These are phyloP conservation scores for Eupithecia insigniata DNA, from an alignment of 2,888 invertebrate genomes.

Conservation along the genomic window DNA sequence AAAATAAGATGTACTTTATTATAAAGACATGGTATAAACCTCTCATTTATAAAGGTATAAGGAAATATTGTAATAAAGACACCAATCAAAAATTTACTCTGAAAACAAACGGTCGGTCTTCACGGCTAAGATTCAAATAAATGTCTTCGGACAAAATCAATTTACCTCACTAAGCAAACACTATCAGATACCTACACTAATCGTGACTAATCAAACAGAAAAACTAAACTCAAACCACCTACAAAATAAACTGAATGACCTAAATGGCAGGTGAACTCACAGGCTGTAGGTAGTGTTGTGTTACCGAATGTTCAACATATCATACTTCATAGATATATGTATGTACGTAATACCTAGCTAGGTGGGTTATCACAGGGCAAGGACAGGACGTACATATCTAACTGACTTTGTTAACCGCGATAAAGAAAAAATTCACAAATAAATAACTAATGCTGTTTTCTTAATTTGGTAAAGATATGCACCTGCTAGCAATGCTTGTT, in stretches of 20 bases:
- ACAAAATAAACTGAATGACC: not conserved
- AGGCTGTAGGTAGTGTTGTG: not conserved
- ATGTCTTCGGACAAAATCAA: not conserved
- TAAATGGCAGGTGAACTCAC: not conserved
- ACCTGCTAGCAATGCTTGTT: not conserved
- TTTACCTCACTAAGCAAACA: not conserved
- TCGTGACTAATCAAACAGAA: not conserved
- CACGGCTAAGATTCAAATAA: not conserved
- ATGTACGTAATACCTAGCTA: not conserved
- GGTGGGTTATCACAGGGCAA: not conserved
- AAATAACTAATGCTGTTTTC: not conserved
- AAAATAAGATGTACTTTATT: too few species aligned
- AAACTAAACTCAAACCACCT: not conserved
- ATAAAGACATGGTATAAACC: too few species aligned
- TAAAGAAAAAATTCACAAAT: not conserved
- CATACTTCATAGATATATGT: not conserved
- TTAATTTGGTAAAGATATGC: not conserved
- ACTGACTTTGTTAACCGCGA: not conserved
- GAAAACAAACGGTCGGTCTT: not conserved
- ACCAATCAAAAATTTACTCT: not conserved
- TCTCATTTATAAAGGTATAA: not conserved
- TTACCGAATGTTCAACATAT: not conserved
- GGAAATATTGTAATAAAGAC: not conserved
- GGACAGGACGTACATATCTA: not conserved
- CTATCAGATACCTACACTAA: not conserved